Percentiles rank a stretch among this genome's conserved stretches.
These are phyloP conservation scores for Phasianus colchicus DNA, from an alignment of 2,113 vertebrate species.

Conservation along the genomic window DNA sequence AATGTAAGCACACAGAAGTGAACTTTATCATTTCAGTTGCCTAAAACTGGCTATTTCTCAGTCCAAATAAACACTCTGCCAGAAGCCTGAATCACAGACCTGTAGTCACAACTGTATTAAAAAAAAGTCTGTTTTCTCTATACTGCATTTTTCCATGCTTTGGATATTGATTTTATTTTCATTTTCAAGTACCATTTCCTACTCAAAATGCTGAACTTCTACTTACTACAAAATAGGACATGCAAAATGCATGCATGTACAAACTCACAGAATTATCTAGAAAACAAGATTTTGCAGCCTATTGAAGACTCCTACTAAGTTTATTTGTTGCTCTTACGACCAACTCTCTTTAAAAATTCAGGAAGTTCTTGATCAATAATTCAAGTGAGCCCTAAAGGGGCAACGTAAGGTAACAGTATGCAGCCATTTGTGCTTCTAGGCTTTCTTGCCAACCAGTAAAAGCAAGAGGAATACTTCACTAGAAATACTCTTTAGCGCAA, in stretches of 20 bases:
- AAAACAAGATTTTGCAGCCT: background rate
- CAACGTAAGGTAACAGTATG: conserved; percentile 30
- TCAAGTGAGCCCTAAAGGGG: background rate
- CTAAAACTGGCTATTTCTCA: background rate
- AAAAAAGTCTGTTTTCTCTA: background rate
- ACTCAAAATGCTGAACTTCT: background rate
- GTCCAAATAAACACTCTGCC: background rate
- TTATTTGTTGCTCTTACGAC: background rate
- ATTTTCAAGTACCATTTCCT: background rate
- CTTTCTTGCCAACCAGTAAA: background rate
- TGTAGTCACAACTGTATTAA: background rate
- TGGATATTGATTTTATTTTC: background rate
- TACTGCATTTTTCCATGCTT: background rate
- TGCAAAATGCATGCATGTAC: background rate
- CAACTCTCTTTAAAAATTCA: background rate
- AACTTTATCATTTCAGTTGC: background rate
- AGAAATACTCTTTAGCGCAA: background rate
- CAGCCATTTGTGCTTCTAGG: conserved; percentile 54
- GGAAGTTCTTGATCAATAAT: background rate
- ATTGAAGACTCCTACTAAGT: background rate
- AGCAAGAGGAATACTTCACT: background rate
- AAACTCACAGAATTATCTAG: background rate
- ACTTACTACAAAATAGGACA: background rate
- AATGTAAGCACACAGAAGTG: background rate
- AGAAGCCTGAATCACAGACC: background rate